phyloP scores from a whole-genome alignment of 2,797 vertebrate species.

The Vireo griseus region DNA sequence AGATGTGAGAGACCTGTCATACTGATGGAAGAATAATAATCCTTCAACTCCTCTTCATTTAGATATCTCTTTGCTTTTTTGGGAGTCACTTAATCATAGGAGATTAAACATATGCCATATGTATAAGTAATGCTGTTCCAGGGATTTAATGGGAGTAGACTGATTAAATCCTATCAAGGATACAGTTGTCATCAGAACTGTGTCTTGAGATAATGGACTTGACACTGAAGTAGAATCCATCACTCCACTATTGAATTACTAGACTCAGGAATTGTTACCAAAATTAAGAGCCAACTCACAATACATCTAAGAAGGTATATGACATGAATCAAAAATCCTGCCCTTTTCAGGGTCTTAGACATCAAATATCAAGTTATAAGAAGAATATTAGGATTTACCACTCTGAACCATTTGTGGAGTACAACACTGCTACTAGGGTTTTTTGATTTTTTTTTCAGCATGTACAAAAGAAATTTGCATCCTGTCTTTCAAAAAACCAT shows the following conservation, averaged over 20 bases:
- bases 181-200: not conserved
- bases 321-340: not conserved
- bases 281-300: not conserved
- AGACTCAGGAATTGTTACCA: not conserved
- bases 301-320: rapidly evolving
- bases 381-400: not conserved
- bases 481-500: not conserved
- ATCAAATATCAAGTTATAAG: not conserved
- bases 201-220: not conserved
- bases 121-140: not conserved
- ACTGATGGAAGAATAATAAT: not conserved
- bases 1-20: not conserved
- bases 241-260: not conserved
- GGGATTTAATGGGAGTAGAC: not conserved
- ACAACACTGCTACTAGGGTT: not conserved
- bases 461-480: not conserved
- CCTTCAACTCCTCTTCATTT: not conserved
- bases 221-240: not conserved
- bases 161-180: not conserved
- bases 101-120: not conserved
- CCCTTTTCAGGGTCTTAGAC: not conserved
- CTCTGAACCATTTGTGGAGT: not conserved
- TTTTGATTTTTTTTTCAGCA: not conserved
- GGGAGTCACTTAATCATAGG: not conserved
- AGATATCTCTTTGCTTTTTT: not conserved